phyloP scores from a whole-genome alignment of 2,888 invertebrate species.

The Netelia virgata region DNA sequence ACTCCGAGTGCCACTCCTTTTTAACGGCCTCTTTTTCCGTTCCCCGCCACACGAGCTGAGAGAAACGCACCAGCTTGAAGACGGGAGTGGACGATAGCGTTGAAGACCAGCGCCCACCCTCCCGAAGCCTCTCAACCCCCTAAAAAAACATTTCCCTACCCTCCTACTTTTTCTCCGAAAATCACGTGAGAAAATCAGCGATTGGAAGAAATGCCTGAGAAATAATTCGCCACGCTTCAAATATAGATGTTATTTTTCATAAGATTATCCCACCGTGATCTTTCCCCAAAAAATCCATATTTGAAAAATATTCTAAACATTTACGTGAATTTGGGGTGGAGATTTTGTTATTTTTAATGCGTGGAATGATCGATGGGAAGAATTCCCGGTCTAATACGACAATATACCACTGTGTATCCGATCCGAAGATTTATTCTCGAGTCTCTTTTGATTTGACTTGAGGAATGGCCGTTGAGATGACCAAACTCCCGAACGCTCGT shows the following conservation, averaged over 20 bases:
- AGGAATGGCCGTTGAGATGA: not conserved
- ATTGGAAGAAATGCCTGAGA: not conserved
- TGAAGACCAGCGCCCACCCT: conserved; percentile 11
- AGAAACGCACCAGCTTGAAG: conserved; percentile 44
- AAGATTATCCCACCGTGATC: no score
- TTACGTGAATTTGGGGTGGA: no score
- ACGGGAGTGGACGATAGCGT: conserved; percentile 42
- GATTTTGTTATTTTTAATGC: no score
- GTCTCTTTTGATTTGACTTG: conserved; percentile 6
- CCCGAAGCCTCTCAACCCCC: conserved; percentile 8
- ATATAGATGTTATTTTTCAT: no score
- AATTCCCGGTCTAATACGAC: conserved; percentile 6
- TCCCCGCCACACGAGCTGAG: not conserved
- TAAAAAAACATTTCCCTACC: conserved; percentile 7
- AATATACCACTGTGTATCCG: conserved; percentile 19
- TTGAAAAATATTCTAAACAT: no score
- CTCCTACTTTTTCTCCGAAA: conserved; percentile 1
- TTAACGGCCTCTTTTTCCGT: conserved; percentile 71
- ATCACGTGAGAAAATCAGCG: conserved; percentile 7
- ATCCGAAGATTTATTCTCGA: conserved; percentile 48
- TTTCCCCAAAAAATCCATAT: conserved; percentile 3
- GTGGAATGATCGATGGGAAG: not conserved
- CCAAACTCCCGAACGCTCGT: not conserved
- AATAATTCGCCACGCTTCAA: conserved; percentile 18
- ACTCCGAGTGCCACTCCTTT: conserved; percentile 73